Evolutionary conservation across 2,888 invertebrate genomes (phyloP), one percentile per base, ranked within the genome.

Genomic region (Plusia festucae): DNA sequence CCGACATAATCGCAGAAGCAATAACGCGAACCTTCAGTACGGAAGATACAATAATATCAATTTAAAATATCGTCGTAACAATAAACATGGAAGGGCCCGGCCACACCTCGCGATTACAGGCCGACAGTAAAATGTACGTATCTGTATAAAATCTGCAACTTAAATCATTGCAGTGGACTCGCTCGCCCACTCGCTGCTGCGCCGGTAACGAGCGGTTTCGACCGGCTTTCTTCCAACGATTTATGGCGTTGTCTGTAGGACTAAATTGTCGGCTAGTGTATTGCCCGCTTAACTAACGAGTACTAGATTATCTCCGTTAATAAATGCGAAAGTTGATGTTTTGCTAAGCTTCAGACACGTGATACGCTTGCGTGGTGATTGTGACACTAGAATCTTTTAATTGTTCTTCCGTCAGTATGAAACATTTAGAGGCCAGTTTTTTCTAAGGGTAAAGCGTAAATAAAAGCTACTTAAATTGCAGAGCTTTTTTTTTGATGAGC

Each of bases 151-250:
- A 81, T 81, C 66, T 81, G 70, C 78, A 78, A 73, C 71, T 78
- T 76, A 70, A 78, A 78, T 78, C 67, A 73, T 74, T 70, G 71
- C 79, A 70, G 64, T 63, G 76, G 68, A 75, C 68, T 77, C 49
- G 62, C 54, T 76, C 81, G 76, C 79, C 79, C 81, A 81, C 79
- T 73, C 70, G 60, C 52, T 24, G 60, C 67, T 20, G 24, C 61
- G 60, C 66, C 66, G 63, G 60, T 76, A 81, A 81, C 81, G 73
- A 81, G 76, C 58, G 64, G 69, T 68, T 72, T 60, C 65, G 68
- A 67, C 69, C 69, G 64, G 76, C 81, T 81, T 81, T 81, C 81
- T 79, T 81, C 65, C 56, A 40, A 76, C 70, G 73, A 81, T 81
- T 81, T 81, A 81, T 81, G 65, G 74, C 66, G 54, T 60, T 66